These are phyloP conservation scores for Penaeus chinensis DNA, from an alignment of 1,140 invertebrate genomes.

Conservation along the genomic window DNA sequence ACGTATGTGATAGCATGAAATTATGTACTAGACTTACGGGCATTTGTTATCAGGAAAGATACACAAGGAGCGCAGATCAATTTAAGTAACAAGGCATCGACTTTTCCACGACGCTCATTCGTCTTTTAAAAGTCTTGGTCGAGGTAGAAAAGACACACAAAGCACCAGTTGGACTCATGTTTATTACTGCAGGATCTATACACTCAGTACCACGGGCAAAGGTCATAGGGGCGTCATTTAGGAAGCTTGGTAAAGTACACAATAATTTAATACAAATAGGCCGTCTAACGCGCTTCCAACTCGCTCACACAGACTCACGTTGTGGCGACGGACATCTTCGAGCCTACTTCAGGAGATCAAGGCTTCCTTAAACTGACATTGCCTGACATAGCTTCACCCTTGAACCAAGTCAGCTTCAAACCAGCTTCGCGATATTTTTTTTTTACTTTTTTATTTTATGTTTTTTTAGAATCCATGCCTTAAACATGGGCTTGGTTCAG, in stretches of 20 bases:
- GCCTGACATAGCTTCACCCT: constrained; percentile 48
- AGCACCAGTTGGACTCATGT: constrained; percentile 40
- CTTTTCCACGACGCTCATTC: too few species aligned
- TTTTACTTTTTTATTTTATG: too few species aligned
- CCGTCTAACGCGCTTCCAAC: constrained; percentile 13
- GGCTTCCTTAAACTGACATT: constrained; percentile 52
- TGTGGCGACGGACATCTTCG: background rate
- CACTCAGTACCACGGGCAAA: constrained; percentile 58
- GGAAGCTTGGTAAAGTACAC: constrained; percentile 51
- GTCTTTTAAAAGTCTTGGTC: too few species aligned
- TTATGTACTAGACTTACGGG: background rate
- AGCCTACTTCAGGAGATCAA: constrained; percentile 19
- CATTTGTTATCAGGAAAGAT: constrained; percentile 6
- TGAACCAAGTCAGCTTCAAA: constrained; percentile 54
- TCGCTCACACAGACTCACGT: constrained; percentile 2
- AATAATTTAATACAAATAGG: constrained; percentile 45
- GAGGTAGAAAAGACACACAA: background rate
- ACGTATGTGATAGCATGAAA: too few species aligned
- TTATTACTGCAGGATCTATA: constrained; percentile 60
- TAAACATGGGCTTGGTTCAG: constrained; percentile 48
- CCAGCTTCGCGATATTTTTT: constrained; percentile 37
- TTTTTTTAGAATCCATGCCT: constrained; percentile 25
- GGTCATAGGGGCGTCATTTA: constrained; percentile 55
- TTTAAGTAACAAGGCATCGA: background rate
- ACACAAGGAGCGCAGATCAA: background rate